These are phyloP conservation scores for Trichoplusia ni DNA, from an alignment of 1,140 invertebrate species.

Conservation along the genomic window DNA sequence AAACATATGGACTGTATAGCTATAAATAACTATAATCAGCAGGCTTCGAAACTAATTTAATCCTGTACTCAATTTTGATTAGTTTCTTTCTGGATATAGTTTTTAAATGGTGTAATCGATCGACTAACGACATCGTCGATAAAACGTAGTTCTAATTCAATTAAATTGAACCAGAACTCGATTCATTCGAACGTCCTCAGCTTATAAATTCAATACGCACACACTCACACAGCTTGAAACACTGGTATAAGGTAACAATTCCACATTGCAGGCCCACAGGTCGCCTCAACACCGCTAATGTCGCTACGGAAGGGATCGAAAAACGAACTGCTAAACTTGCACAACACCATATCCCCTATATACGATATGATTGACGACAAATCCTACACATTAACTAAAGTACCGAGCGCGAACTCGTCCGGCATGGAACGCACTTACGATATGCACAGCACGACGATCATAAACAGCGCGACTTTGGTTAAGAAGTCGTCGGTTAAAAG, in stretches of 20 bases:
- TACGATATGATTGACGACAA: constrained; percentile 65
- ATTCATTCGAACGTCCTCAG: too few relatives aligned
- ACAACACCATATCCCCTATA: constrained; percentile 71
- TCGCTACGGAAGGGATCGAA: constrained; percentile 49
- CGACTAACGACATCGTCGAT: too few relatives aligned
- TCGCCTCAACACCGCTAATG: constrained; percentile 67
- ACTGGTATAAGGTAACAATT: background rate
- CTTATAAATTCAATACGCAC: too few relatives aligned
- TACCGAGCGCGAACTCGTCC: constrained; percentile 31
- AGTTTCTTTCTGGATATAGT: too few relatives aligned
- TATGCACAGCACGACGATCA: constrained; percentile 59
- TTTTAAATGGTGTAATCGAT: too few relatives aligned
- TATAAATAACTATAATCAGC: too few relatives aligned
- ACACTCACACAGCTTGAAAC: too few relatives aligned
- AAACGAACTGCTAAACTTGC: constrained; percentile 58
- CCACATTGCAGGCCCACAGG: constrained; percentile 50
- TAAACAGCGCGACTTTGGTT: constrained; percentile 63
- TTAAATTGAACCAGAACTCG: too few relatives aligned
- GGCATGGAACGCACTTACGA: constrained; percentile 59
- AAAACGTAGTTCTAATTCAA: too few relatives aligned
- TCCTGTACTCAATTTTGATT: too few relatives aligned
- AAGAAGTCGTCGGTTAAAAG: constrained; percentile 60
- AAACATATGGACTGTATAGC: too few relatives aligned
- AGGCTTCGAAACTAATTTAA: too few relatives aligned
- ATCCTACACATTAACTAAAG: constrained; percentile 58